Percentiles rank a stretch among this genome's conserved stretches.
Conservation (phyloP, 2,113 vertebrate genomes). For the zebrafish (Danio rerio) region DNA sequence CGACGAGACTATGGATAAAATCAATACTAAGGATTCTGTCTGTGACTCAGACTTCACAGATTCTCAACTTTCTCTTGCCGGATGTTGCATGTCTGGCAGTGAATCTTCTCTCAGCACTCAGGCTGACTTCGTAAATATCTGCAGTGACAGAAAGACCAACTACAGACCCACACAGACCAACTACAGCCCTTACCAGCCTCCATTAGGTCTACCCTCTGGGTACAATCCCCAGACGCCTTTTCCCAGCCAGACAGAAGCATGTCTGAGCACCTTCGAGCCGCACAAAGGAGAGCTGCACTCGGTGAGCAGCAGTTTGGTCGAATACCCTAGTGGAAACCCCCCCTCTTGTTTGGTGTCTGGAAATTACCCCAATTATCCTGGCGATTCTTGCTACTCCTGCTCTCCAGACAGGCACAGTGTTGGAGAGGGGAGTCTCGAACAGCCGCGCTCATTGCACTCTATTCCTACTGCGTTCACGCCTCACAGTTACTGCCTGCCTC, state of each 20-base stretch:
- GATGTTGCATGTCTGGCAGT: neutral
- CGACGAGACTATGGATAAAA: conserved; percentile 75
- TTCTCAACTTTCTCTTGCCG: neutral
- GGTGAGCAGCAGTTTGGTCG: conserved; percentile 58
- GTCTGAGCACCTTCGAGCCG: conserved; percentile 46
- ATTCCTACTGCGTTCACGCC: conserved; percentile 63
- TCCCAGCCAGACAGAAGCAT: conserved; percentile 67
- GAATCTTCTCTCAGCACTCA: conserved; percentile 20
- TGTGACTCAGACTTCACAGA: neutral
- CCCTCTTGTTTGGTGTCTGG: conserved; percentile 61
- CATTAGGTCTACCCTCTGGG: conserved; percentile 50
- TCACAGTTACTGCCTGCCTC: conserved; percentile 62
- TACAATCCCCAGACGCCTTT: conserved; percentile 72
- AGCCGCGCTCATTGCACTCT: conserved; percentile 75
- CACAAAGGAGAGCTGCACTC: conserved; percentile 56
- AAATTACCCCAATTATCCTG: conserved; percentile 57
- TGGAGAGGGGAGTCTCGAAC: conserved; percentile 69
- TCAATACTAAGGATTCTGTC: neutral
- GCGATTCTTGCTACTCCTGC: conserved; percentile 57
- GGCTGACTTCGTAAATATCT: conserved; percentile 8
- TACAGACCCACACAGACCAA: conserved; percentile 40
- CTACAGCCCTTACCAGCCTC: conserved; percentile 59
- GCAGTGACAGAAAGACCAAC: conserved; percentile 21
- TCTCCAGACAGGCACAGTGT: conserved; percentile 61
- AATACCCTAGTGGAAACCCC: conserved; percentile 64